Conservation (phyloP, 2,888 invertebrate genomes). For the Phalera bucephala region DNA sequence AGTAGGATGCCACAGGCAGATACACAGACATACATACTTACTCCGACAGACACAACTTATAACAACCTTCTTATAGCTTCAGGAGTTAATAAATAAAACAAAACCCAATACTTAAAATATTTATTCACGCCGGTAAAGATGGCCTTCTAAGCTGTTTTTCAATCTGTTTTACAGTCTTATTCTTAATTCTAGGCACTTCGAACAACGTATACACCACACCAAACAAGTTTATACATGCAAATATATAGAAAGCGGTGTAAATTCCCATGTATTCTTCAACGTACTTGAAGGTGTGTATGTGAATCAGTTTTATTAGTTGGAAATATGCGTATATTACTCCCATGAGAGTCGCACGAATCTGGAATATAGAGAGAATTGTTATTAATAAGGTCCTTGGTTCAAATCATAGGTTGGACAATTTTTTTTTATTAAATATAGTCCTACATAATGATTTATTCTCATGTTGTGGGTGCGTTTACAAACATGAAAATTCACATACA, state of each 20-base stretch:
- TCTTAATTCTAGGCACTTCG: slow-evolving; percentile 49
- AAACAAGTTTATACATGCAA: slow-evolving; percentile 57
- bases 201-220: slow-evolving; percentile 61
- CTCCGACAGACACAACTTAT: too few species aligned
- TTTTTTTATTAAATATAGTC: too few species aligned
- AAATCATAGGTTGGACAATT: too few species aligned
- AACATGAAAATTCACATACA: too few species aligned
- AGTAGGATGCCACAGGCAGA: too few species aligned
- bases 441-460: too few species aligned
- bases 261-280: slow-evolving; percentile 60
- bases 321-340: slow-evolving; percentile 51
- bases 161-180: slow-evolving; percentile 52
- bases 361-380: slow-evolving; percentile 34
- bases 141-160: slow-evolving; percentile 61
- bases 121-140: slow-evolving; percentile 48
- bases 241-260: slow-evolving; percentile 61
- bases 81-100: slow-evolving; percentile 10
- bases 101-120: slow-evolving; percentile 5
- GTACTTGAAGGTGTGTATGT: slow-evolving; percentile 57
- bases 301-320: slow-evolving; percentile 53
- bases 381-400: too few species aligned
- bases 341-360: slow-evolving; percentile 59
- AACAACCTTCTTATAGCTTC: too few species aligned
- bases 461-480: too few species aligned
- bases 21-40: too few species aligned